A percentile compares a stretch with the other conserved stretches of the same genome.
Evolutionary conservation across 92 coral and sea anemone species (phyloP).

Genomic region (Epizoanthus fatuus): DNA sequence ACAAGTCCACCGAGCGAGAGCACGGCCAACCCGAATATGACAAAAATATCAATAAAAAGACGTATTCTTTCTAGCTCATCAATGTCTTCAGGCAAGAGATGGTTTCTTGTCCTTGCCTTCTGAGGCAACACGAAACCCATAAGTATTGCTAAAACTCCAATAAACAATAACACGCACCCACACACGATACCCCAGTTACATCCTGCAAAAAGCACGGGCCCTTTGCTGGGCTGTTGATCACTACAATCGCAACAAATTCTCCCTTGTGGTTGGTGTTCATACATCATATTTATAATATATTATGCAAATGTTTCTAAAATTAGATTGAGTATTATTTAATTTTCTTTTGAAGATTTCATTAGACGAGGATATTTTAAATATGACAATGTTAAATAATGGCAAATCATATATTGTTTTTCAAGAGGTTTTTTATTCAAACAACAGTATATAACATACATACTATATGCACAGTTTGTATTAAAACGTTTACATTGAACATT

Average conservation of each 20-base stretch:
- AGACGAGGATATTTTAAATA: too few species aligned
- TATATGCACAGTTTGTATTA: too few species aligned
- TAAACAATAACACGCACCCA: constrained; percentile 77
- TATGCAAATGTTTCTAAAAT: too few species aligned
- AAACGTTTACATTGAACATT: too few species aligned
- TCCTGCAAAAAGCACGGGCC: constrained; percentile 18
- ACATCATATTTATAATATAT: too few species aligned
- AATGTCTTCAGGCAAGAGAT: constrained; percentile 54
- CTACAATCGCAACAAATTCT: constrained; percentile 79
- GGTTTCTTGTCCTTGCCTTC: constrained; percentile 35
- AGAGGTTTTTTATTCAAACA: too few species aligned
- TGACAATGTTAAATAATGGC: too few species aligned
- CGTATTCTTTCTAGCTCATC: constrained; percentile 59
- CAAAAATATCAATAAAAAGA: constrained; percentile 76
- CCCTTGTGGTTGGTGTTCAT: constrained; percentile 67
- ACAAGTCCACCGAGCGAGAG: constrained; percentile 86
- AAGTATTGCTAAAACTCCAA: constrained; percentile 82
- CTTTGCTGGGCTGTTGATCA: constrained; percentile 35
- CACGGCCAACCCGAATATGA: constrained; percentile 82
- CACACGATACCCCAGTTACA: constrained; percentile 85
- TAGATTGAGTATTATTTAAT: too few species aligned
- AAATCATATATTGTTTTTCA: too few species aligned
- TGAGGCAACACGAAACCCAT: constrained; percentile 87
- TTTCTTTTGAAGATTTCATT: too few species aligned
- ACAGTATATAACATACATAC: too few species aligned